Evolutionary conservation across 1,140 invertebrate species (phyloP), one percentile per base, ranked within the genome.

Genomic region (Megathymus violae): DNA sequence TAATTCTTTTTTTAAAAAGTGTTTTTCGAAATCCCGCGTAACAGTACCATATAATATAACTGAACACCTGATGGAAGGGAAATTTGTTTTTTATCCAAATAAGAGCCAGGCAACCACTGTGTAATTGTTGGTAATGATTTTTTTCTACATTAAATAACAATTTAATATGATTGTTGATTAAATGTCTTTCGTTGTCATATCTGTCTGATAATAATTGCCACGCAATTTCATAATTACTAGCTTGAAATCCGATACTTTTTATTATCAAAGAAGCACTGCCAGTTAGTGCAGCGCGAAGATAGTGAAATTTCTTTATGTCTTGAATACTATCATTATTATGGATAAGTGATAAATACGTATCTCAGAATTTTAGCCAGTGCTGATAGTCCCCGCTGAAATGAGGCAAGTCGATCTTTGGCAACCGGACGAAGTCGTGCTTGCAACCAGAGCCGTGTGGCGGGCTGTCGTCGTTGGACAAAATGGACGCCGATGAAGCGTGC

Each of bases 341-440:
- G 6, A 54, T 54, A n/a, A 54, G 9, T 11, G 51, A 54, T n/a
- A 54, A 3, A 41, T 41, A 52, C 16, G 50, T 52, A 43, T 64
- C 51, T 40, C 50, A 0, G 9, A 40, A 52, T 40, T 52, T 34
- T n/a, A 52, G 34, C 50, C 50, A 52, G 10, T 22, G 34, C 34
- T 52, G 34, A 38, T 52, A 40, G 34, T 58, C 38, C 11, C 62
- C 52, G 25, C 31, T 47, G 44, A 64, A 64, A 17, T 50, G 44
- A 10, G 62, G 62, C 19, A 59, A 16, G 44, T 59, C n/a, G n/a
- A n/a, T n/a, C n/a, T n/a, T n/a, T n/a, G n/a, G n/a, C n/a, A n/a
- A n/a, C n/a, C n/a, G n/a, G n/a, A 64, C 62, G 27, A 50, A 64
- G 40, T 48, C 62, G 51, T 64, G 62, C 10, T 22, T 64, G 52